Percentiles rank a stretch among this genome's conserved stretches.
Evolutionary conservation across 2,113 vertebrate species (phyloP).

Genomic region (Amphilophus citrinellus): DNA sequence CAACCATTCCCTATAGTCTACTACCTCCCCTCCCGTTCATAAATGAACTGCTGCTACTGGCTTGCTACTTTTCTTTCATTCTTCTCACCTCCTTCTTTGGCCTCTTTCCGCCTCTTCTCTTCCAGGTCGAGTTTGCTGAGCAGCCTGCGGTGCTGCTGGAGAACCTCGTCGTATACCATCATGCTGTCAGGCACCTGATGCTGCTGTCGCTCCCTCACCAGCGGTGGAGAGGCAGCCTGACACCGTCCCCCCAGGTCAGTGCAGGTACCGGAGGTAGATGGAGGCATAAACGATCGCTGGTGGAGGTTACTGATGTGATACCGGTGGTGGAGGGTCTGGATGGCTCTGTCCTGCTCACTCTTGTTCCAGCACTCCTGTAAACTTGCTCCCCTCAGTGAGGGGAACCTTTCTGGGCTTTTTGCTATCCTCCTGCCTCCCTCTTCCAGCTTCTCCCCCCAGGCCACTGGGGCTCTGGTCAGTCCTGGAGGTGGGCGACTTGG

Average conservation of each 20-base stretch:
- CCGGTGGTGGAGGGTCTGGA: constrained; percentile 77
- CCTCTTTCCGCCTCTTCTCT: constrained; percentile 91
- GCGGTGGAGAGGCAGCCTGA: constrained; percentile 49
- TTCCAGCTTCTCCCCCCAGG: constrained; percentile 78
- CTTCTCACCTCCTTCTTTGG: constrained; percentile 90
- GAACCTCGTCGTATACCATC: constrained; percentile 90
- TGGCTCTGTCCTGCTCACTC: constrained; percentile 88
- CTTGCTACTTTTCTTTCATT: not conserved
- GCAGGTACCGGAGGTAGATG: constrained; percentile 53
- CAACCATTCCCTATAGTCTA: not conserved
- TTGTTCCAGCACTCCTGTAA: constrained; percentile 84
- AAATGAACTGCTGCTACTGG: too few species aligned
- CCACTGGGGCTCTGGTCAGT: constrained; percentile 72
- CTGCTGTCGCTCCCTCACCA: constrained; percentile 65
- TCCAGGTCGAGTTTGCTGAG: constrained; percentile 97
- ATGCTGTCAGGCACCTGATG: constrained; percentile 75
- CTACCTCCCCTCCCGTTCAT: not conserved
- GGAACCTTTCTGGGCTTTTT: constrained; percentile 83
- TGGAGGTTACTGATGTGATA: constrained; percentile 74
- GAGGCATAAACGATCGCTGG: constrained; percentile 76
- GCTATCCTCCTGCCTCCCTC: constrained; percentile 83
- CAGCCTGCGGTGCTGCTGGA: constrained; percentile 91
- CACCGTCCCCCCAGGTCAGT: constrained; percentile 64
- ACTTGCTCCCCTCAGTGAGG: constrained; percentile 73
- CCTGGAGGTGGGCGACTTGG: constrained; percentile 81